Evolutionary conservation across 2,888 invertebrate species (phyloP).

Genomic region (Punctoribates punctum): DNA sequence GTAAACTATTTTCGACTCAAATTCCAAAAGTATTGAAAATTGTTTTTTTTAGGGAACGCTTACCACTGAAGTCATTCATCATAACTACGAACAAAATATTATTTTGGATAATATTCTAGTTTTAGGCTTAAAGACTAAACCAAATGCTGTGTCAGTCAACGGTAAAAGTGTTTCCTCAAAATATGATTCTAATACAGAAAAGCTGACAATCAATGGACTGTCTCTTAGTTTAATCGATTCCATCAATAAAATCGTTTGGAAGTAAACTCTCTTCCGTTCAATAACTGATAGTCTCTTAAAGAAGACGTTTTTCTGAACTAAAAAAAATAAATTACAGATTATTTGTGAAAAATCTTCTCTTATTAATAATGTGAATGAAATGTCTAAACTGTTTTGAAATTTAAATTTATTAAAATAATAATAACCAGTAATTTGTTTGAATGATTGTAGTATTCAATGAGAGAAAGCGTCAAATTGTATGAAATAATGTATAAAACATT

Average conservation of each 20-base stretch:
- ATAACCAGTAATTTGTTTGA: too few species aligned
- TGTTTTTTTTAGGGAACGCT: constrained; percentile 5
- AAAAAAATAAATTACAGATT: too few species aligned
- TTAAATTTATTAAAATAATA: too few species aligned
- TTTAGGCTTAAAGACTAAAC: neutral
- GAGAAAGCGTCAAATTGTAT: too few species aligned
- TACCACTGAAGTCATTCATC: neutral
- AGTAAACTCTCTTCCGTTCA: neutral
- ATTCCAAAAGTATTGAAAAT: neutral
- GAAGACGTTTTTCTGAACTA: too few species aligned
- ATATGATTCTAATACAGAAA: neutral
- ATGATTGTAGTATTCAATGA: too few species aligned
- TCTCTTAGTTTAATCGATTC: neutral
- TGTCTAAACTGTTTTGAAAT: too few species aligned
- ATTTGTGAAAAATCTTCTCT: too few species aligned
- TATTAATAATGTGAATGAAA: too few species aligned
- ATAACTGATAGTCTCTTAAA: too few species aligned
- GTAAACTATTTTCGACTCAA: neutral
- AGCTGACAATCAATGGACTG: neutral
- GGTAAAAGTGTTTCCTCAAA: neutral
- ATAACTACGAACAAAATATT: neutral
- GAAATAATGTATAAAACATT: too few species aligned
- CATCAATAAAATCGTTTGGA: neutral
- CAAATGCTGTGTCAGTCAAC: neutral
- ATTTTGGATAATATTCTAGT: neutral